Evolutionary conservation across 2,797 vertebrate genomes (phyloP).

Genomic region (Diglossa cyanea): DNA sequence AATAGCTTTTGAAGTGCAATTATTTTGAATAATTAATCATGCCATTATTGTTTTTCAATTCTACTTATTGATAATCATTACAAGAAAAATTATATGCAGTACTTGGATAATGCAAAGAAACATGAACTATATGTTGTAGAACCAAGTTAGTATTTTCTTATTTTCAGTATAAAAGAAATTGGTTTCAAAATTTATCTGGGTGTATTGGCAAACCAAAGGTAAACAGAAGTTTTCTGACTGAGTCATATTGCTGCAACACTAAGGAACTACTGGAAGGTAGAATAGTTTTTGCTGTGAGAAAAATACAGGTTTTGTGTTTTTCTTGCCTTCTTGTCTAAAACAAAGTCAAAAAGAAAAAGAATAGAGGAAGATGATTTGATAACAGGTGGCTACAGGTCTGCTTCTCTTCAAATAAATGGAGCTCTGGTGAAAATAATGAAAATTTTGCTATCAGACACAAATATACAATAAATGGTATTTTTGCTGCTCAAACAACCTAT

Average conservation of each 20-base stretch:
- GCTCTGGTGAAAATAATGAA: not conserved
- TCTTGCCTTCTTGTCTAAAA: accelerated
- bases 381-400: not conserved
- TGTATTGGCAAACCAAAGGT: not conserved
- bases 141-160: not conserved
- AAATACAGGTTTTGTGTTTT: not conserved
- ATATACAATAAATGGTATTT: not conserved
- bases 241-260: not conserved
- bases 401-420: not conserved
- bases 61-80: not conserved
- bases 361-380: not conserved
- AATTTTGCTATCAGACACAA: not conserved
- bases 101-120: not conserved
- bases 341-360: accelerated
- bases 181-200: not conserved
- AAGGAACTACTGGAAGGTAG: not conserved
- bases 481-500: not conserved
- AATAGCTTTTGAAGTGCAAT: not conserved
- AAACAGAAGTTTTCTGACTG: not conserved
- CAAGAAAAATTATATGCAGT: not conserved
- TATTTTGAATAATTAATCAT: not conserved
- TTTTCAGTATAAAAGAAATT: not conserved
- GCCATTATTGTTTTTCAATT: not conserved
- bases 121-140: not conserved
- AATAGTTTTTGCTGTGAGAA: not conserved